Conservation (phyloP, 2,113 vertebrate species). For the Numenius arquata region DNA sequence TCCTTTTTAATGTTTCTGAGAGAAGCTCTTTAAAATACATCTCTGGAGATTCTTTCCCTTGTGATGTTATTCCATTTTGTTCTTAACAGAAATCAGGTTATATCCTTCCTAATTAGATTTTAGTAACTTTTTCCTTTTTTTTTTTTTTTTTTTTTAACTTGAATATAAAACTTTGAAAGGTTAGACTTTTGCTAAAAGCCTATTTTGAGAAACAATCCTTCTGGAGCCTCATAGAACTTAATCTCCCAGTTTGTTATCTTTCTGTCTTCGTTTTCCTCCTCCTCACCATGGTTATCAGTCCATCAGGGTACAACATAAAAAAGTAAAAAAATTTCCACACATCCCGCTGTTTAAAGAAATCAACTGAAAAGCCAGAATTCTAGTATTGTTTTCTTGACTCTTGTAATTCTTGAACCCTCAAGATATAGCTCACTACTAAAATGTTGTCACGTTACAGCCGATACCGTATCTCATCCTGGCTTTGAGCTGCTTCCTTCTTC, state of each 20-base stretch:
- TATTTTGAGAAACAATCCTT: background rate
- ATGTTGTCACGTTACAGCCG: background rate
- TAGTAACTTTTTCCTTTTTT: background rate
- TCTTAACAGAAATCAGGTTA: background rate
- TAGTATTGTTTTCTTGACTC: background rate
- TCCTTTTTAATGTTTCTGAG: background rate
- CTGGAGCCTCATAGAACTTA: background rate
- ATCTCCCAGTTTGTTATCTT: background rate
- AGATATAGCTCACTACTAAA: background rate
- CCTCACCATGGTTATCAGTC: background rate
- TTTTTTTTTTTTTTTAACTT: background rate
- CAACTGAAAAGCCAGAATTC: background rate
- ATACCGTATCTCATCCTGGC: background rate
- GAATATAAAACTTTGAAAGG: background rate
- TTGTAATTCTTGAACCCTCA: background rate
- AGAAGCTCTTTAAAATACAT: background rate
- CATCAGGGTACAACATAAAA: background rate
- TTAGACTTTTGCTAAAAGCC: background rate
- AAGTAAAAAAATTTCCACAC: background rate
- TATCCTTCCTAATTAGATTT: background rate
- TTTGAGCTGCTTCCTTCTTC: background rate
- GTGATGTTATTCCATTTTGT: background rate
- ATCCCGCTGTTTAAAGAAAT: background rate
- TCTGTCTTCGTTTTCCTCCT: background rate
- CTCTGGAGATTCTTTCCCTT: background rate